Base-by-base conservation (phyloP, 1,140 invertebrate genomes). In the Procambarus virginalis region DNA sequence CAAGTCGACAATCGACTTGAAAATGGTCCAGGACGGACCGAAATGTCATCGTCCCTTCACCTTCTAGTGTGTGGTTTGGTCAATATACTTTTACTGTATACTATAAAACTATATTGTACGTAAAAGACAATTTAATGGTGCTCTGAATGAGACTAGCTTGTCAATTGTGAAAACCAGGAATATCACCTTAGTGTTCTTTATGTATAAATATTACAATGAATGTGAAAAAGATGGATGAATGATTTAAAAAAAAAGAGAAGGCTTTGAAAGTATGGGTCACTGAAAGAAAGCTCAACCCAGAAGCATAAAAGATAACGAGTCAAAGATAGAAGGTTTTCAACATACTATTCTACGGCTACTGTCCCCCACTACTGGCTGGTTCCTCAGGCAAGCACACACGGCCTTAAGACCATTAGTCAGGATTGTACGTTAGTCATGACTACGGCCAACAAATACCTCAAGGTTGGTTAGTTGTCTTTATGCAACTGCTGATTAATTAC, bases 381-480 rank as follows among this genome's bases (percentile, higher is more conserved):
- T 89, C 88, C 88, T 89, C 88, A 84, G 81, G 88, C 88, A 89
- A 84, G 82, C 88, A 79, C 80, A 78, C 60, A 58, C 80, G 86
- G 68, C 51, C 46, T 84, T 84, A 78, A 60, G 87, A 83, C 80
- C 88, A 84, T 89, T 89, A 89, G 88, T 89, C 58, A 84, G 82
- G 88, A 73, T 64, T 84, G 88, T 89, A 89, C 88, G 88, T 89
- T 89, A 89, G 88, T 89, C 88, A 89, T 89, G 80, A 84, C 88
- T 89, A 89, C 88, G 76, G 88, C 88, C 88, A 89, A 89, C 88
- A 89, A 84, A 84, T 89, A 77, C 73, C 80, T 84, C 82, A 64
- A 78, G 81, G 81, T 58, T 60, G 88, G 88, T 89, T 89, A 89
- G 87, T 89, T 81, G 45, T 75, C 68, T 89, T 89, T 68, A 86